Evolutionary conservation across 2,888 invertebrate species (phyloP).

Genomic region (Apodemia zela): DNA sequence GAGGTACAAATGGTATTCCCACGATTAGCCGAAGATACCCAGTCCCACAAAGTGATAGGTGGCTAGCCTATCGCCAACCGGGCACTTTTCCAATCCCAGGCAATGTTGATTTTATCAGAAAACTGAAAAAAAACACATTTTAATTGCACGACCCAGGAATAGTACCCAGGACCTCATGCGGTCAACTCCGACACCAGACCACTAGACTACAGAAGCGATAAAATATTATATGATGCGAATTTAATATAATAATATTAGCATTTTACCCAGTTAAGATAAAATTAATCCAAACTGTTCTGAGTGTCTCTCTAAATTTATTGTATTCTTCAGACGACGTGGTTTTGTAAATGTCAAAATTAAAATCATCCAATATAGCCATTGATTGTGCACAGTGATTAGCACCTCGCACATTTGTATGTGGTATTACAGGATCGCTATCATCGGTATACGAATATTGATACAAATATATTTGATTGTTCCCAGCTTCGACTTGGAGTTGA

Average conservation of each 20-base stretch:
- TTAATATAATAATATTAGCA: neutral
- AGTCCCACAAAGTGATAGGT: too few relatives aligned
- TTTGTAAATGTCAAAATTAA: neutral
- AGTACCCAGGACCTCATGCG: too few relatives aligned
- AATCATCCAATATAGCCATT: neutral
- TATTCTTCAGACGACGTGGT: neutral
- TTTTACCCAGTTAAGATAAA: constrained; percentile 14
- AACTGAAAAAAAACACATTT: too few relatives aligned
- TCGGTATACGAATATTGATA: constrained; percentile 44
- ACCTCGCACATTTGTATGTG: constrained; percentile 36
- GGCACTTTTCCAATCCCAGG: too few relatives aligned
- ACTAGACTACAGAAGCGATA: too few relatives aligned
- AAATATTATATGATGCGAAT: too few relatives aligned
- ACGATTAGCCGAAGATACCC: too few relatives aligned
- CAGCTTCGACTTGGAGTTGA: constrained; percentile 31
- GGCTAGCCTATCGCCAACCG: too few relatives aligned
- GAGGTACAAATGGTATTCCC: too few relatives aligned
- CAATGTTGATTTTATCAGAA: too few relatives aligned
- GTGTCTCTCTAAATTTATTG: neutral
- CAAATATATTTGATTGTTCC: constrained; percentile 39
- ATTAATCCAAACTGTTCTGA: constrained; percentile 14
- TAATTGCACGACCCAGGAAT: too few relatives aligned
- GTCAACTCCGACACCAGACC: too few relatives aligned
- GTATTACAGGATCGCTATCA: constrained; percentile 33
- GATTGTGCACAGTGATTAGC: constrained; percentile 37